These are phyloP conservation scores for Heliothis subflexa DNA, from an alignment of 1,140 invertebrate species.

Conservation along the genomic window DNA sequence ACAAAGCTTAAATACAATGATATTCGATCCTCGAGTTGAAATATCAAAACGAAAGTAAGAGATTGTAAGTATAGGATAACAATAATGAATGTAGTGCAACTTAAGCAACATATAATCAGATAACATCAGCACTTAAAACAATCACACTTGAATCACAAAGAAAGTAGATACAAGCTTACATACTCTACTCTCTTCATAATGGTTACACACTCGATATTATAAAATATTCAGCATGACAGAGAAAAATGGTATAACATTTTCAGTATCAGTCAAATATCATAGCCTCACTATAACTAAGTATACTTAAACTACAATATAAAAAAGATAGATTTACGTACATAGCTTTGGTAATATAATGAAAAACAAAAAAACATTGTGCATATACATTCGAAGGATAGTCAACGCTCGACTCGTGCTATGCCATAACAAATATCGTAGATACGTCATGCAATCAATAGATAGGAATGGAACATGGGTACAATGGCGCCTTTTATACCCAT, in stretches of 20 bases:
- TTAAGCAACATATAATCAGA: constrained; percentile 4
- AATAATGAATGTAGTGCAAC: background rate
- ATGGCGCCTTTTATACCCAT: too few relatives aligned
- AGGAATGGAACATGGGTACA: too few relatives aligned
- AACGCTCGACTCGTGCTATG: background rate
- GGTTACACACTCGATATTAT: background rate
- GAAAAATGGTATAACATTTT: constrained; percentile 18
- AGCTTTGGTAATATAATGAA: constrained; percentile 53
- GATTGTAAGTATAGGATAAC: background rate
- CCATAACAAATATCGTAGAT: background rate
- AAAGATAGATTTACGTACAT: constrained; percentile 51
- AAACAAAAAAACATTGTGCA: constrained; percentile 21
- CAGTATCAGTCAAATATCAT: constrained; percentile 59
- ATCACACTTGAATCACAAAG: background rate
- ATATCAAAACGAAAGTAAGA: constrained; percentile 12
- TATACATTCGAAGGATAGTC: constrained; percentile 3
- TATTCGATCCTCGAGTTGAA: constrained; percentile 39
- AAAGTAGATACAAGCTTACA: background rate
- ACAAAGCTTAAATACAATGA: constrained; percentile 49
- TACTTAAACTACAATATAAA: constrained; percentile 49
- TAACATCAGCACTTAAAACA: background rate
- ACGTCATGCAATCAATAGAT: too few relatives aligned
- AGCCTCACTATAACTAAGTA: constrained; percentile 55
- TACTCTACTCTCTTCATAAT: background rate
- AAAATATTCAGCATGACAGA: background rate